A percentile compares a stretch with the other conserved stretches of the same genome.
These are phyloP conservation scores for Andrena haemorrhoa DNA, from an alignment of 2,888 invertebrate species.

Conservation along the genomic window DNA sequence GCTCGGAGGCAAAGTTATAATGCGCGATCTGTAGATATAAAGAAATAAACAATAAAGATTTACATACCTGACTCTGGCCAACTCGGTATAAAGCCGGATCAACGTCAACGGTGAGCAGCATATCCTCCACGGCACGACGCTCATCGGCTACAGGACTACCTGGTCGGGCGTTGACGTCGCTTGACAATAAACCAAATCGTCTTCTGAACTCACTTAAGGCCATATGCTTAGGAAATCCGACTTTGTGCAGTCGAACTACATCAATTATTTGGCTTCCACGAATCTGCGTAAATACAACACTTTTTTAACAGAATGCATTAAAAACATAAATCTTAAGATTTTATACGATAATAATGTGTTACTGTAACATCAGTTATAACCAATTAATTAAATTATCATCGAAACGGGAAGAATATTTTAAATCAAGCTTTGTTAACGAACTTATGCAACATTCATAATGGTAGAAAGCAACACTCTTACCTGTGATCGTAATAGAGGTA, in stretches of 20 bases:
- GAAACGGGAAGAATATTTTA: not conserved
- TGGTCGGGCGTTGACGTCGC: conserved; percentile 83
- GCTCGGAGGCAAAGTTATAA: too few species aligned
- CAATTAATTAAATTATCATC: not conserved
- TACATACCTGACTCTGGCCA: conserved; percentile 96
- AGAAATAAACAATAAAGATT: not conserved
- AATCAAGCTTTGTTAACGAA: not conserved
- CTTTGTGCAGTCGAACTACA: conserved; percentile 94
- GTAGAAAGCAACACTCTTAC: conserved; percentile 84
- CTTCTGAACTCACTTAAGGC: conserved; percentile 95
- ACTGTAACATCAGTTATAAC: not conserved
- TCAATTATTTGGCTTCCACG: conserved; percentile 96
- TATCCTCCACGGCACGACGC: conserved; percentile 92
- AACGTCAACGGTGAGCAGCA: conserved; percentile 93
- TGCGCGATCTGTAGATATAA: not conserved
- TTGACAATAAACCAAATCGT: conserved; percentile 89
- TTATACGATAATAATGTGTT: not conserved
- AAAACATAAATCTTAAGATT: not conserved
- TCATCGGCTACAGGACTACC: conserved; percentile 85
- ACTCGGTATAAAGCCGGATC: conserved; percentile 95
- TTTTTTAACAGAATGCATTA: not conserved
- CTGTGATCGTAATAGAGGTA: conserved; percentile 95
- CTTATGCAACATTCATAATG: not conserved
- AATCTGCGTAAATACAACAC: conserved; percentile 86
- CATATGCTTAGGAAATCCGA: conserved; percentile 97